Evolutionary conservation across 1,140 invertebrate species (phyloP).

Genomic region (Tribolium madens): DNA sequence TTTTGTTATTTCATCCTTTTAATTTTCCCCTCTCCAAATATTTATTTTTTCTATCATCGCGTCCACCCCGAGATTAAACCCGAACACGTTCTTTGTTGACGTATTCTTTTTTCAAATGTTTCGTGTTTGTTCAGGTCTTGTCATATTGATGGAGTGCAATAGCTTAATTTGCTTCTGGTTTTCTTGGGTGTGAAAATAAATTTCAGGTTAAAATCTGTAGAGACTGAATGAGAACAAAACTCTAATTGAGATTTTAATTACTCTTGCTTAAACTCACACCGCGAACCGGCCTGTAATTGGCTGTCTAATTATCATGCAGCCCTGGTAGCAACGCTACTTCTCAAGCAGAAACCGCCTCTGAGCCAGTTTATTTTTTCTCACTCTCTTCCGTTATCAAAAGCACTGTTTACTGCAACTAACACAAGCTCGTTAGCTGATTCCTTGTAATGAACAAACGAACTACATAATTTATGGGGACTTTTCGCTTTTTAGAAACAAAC

Average conservation of each 20-base stretch:
- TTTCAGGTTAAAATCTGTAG: constrained; percentile 41
- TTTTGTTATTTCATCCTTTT: neutral
- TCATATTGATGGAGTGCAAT: neutral
- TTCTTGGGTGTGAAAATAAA: constrained; percentile 9
- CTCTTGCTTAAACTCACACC: constrained; percentile 52
- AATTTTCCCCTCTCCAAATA: neutral
- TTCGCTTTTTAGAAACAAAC: constrained; percentile 16
- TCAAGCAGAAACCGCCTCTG: constrained; percentile 35
- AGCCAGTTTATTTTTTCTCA: constrained; percentile 46
- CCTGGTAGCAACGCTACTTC: constrained; percentile 28
- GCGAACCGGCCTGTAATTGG: constrained; percentile 53
- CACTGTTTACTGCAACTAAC: constrained; percentile 39
- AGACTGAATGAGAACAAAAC: constrained; percentile 37
- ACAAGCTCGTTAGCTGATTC: constrained; percentile 26
- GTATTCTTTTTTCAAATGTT: too few relatives aligned
- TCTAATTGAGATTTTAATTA: constrained; percentile 59
- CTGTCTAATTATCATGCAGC: constrained; percentile 56
- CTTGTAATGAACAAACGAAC: constrained; percentile 27
- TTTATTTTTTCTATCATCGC: neutral
- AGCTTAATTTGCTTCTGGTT: too few relatives aligned
- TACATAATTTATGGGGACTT: constrained; percentile 31
- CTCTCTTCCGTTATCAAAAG: constrained; percentile 26
- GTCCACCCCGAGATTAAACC: neutral
- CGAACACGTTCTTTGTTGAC: neutral
- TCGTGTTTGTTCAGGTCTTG: neutral